phyloP scores from a whole-genome alignment of 2,888 invertebrate species.

The Yponomeuta plumbellus region DNA sequence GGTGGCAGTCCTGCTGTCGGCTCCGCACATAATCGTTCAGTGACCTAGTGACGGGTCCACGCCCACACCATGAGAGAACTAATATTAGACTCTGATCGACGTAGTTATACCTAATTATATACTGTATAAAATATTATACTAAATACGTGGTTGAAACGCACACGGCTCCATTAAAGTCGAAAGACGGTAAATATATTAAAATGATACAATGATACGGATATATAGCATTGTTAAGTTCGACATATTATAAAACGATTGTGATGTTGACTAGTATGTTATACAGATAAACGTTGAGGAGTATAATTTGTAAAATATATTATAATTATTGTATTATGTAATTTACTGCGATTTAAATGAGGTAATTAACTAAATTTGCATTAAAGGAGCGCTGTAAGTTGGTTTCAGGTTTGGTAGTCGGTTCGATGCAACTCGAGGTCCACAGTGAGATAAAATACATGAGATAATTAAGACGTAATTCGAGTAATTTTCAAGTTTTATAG shows the following conservation, averaged over 20 bases:
- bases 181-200: constrained; percentile 54
- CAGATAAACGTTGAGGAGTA: constrained; percentile 61
- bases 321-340: constrained; percentile 43
- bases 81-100: constrained; percentile 45
- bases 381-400: constrained; percentile 20
- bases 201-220: constrained; percentile 36
- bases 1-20: constrained; percentile 92
- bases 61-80: constrained; percentile 46
- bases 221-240: constrained; percentile 52
- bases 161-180: constrained; percentile 61
- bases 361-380: constrained; percentile 33
- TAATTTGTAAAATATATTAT: constrained; percentile 63
- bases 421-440: constrained; percentile 16
- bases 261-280: constrained; percentile 67
- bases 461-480: constrained; percentile 9
- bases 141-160: constrained; percentile 64
- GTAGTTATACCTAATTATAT: constrained; percentile 47
- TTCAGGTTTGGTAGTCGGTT: background rate
- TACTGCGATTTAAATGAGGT: constrained; percentile 33
- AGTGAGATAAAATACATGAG: constrained; percentile 12
- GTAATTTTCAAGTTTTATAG: constrained; percentile 9
- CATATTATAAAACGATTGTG: constrained; percentile 67
- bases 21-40: constrained; percentile 97
- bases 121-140: constrained; percentile 21
- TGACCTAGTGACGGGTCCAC: constrained; percentile 51